Evolutionary conservation across 2,888 invertebrate genomes (phyloP), one percentile per base, ranked within the genome.

Genomic region (Lissocephala sabroskyi): DNA sequence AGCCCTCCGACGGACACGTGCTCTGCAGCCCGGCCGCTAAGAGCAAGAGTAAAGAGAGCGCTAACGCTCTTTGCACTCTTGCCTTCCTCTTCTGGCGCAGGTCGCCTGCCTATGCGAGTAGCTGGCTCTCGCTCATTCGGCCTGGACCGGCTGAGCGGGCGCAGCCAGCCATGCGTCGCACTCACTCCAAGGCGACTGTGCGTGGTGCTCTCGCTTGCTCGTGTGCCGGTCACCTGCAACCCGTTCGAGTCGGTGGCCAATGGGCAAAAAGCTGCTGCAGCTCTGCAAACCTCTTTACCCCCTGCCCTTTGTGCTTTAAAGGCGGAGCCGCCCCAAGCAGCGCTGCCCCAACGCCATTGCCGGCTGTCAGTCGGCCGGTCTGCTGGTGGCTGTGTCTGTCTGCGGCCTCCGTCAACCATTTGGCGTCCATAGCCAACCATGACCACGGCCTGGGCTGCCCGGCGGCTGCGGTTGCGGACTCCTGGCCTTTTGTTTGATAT

Each of bases 371-470:
- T n/a, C n/a, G n/a, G n/a, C n/a, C n/a, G n/a, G n/a, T n/a, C n/a
- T n/a, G n/a, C n/a, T n/a, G n/a, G n/a, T n/a, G n/a, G n/a, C n/a
- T n/a, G n/a, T n/a, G n/a, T 18, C 60, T 56, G 62, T 62, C 67
- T 47, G 67, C 41, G n/a, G 53, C 58, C 68, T 70, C 71, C 70
- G 76, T 79, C 71, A 79, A 64, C 65, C 75, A 79, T 68, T 75
- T 70, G 79, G 76, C 75, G 79, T 79, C 79, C 79, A 79, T 79
- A 79, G 75, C 79, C 79, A 79, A 79, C 58, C 61, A 75, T 71
- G 71, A 76, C 71, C n/a, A n/a, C n/a, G n/a, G n/a, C n/a, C n/a
- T n/a, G n/a, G n/a, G n/a, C n/a, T n/a, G n/a, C n/a, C n/a, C n/a
- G n/a, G n/a, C n/a, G n/a, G 74, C 16, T 39, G 39, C 19, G 23